Evolutionary conservation across 2,888 invertebrate genomes (phyloP), one percentile per base, ranked within the genome.

Genomic region (Mycalesis mineus): DNA sequence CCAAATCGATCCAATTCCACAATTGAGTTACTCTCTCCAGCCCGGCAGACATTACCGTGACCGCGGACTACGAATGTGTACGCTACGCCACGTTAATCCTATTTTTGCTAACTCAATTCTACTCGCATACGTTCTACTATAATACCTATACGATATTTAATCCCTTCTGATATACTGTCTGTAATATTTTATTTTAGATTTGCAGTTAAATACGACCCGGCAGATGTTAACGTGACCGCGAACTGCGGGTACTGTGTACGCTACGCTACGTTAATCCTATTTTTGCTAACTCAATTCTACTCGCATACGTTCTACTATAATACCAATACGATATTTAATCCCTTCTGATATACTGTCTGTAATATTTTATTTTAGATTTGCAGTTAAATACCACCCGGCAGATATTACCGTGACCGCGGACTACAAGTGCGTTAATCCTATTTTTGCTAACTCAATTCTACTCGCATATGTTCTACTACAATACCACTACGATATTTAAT

Each of bases 11-110:
- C 57, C 57, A 52, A 64, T 67, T 68, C 68, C 67, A 71, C 73
- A 80, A 81, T 80, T 75, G 69, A 73, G 78, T 80, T 80, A 80
- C 68, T 62, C 67, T 68, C 66, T 58, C 68, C 68, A 66, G 66
- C 65, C 68, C 73, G 66, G 69, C 68, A 64, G 70, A 73, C 71
- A 72, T 72, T 71, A 56, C 45, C 68, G 64, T 63, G 61, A 56
- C 66, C 64, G 62, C 65, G 60, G 58, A 57, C 57, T 53, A 36
- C 36, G 36, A 11, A 11, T 36, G 44, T 65, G 67, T 63, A 64
- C 70, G 61, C 55, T 22, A 22, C 5, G 22, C 55, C 47, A 61
- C 54, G 67, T 67, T 80, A 78, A 81, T 79, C 72, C 68, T 64
- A 73, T 79, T 78, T 79, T 75, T 77, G 72, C 63, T 72, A 75